Evolutionary conservation across 2,113 vertebrate species (phyloP), one percentile per base, ranked within the genome.

Genomic region (Leiothrix lutea): DNA sequence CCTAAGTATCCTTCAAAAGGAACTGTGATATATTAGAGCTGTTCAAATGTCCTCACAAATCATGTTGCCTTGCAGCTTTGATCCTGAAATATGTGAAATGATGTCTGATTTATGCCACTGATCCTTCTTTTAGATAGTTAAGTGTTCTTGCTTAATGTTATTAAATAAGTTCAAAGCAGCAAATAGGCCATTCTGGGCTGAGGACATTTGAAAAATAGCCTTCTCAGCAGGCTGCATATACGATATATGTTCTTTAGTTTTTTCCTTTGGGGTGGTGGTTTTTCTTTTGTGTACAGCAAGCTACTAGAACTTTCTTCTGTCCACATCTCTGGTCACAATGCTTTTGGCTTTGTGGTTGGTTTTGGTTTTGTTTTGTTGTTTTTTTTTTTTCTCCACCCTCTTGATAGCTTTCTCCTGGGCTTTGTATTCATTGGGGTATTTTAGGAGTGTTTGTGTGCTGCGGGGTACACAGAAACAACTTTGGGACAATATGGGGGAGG

Each of bases 131-230:
- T 95, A 96, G 96, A 97, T 97, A 98, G 97, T 97, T 97, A 97
- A 97, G 94, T 97, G 94, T 97, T 98, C 97, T 97, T 95, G 92
- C 98, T 97, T 98, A 97, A 98, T 97, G 97, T 97, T 98, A 98
- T 98, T 98, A 98, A 98, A 96, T 96, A 97, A 96, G 95, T 97
- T 96, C 91, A 97, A 97, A 97, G 96, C 90, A 96, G 78, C 64
- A 95, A 96, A 95, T 96, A 96, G 92, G 69, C 95, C 92, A 93
- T 97, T 82, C 86, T 90, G 87, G 89, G 79, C 84, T 96, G 58
- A 67, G 66, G 86, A 71, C 72, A 45, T 93, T 90, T 97, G 95
- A 96, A 96, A 97, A 97, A 97, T 95, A 84, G 94, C 80, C 28
- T 96, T 95, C 92, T 84, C 78, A 58, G 96, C 84, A 90, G 95